Conservation (phyloP, 2,888 invertebrate species). For the Nebria salina region DNA sequence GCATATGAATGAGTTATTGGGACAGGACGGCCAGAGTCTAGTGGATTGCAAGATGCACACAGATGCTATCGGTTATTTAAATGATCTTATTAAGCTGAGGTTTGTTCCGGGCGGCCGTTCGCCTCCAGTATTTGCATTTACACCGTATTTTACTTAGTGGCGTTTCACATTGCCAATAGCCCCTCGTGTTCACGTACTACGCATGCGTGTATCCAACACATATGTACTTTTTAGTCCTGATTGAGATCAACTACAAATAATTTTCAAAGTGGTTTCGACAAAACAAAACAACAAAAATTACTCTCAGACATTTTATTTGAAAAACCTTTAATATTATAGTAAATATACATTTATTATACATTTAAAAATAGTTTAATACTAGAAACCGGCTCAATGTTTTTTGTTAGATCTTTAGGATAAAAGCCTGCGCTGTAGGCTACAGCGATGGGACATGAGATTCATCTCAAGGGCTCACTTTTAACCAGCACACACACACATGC, state of each 20-base stretch:
- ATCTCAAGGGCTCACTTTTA: constrained; percentile 35
- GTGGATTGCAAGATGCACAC: not conserved
- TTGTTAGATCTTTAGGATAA: constrained; percentile 25
- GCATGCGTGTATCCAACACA: not conserved
- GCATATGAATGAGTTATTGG: constrained; percentile 9
- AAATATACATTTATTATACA: no score
- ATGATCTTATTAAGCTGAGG: constrained; percentile 40
- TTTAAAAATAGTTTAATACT: not conserved
- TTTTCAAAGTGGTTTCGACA: not conserved
- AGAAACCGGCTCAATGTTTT: constrained; percentile 26
- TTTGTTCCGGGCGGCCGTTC: constrained; percentile 33
- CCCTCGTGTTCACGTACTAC: not conserved
- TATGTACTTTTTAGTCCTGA: constrained; percentile 1
- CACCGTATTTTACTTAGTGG: constrained; percentile 55
- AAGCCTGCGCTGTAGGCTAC: constrained; percentile 30
- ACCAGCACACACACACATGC: constrained; percentile 23
- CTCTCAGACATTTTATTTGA: not conserved
- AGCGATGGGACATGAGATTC: constrained; percentile 39
- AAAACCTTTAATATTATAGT: no score
- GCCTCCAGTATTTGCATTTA: constrained; percentile 54
- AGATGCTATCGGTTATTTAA: constrained; percentile 28
- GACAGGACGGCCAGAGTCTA: not conserved
- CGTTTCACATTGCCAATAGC: constrained; percentile 3
- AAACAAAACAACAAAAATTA: not conserved
- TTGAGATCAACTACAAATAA: not conserved